Base-by-base conservation (phyloP, 2,888 invertebrate genomes). In the Orchesella flavescens region DNA sequence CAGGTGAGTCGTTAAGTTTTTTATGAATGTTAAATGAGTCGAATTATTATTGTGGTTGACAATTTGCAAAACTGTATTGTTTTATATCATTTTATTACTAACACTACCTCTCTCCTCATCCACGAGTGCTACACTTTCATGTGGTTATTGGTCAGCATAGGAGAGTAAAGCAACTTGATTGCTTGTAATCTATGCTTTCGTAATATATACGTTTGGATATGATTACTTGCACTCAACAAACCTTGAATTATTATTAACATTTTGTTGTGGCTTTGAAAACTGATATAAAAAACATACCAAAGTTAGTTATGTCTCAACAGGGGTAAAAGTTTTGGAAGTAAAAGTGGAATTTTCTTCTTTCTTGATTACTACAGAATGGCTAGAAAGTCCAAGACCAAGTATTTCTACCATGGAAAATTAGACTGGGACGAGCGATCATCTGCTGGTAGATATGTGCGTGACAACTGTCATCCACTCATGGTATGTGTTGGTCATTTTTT, bases 361-460 rank as follows among this genome's bases (percentile, higher is more conserved):
- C 74, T 55, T 17, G 9, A 46, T 78, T 59, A 46, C 21, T 71
- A 44, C 91, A 95, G 95, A 91, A 95, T 95, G 95, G 94, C 94
- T 71, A 92, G 94, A 88, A 96, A 95, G 92, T 96, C 96, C 84
- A 96, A 97, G 92, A 98, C 97, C 89, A 98, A 97, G 92, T 99
- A 99, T 91, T 99, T 99, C 92, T 97, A 97, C 91, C 96, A 97
- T 90, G 98, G 98, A 76, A 96, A 96, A 92, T 93, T 99, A 90
- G 97, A 97, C 91, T 99, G 99, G 99, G 97, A 98, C 90, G 97
- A 97, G 89, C 96, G 97, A 90, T 97, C 96, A 90, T 95, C 96
- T 72, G 97, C 97, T 84, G 99, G 98, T 76, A 94, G 97, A 91
- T 99, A 99, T 90, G 99, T 99, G 59, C 93, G 97, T 89, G 98